phyloP scores from a whole-genome alignment of 2,113 vertebrate genomes.

The Phaetusa simplex region DNA sequence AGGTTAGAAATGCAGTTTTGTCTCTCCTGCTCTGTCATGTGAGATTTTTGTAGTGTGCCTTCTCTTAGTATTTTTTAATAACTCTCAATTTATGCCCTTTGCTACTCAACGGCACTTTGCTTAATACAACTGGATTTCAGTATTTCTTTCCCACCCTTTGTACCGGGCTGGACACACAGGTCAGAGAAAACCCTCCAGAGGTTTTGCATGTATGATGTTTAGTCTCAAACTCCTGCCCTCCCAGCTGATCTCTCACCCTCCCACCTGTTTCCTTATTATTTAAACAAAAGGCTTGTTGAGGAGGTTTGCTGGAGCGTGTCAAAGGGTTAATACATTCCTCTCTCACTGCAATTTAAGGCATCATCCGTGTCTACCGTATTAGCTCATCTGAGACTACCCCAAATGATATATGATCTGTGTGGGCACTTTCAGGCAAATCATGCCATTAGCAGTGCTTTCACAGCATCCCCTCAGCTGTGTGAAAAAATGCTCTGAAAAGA shows the following conservation, averaged over 20 bases:
- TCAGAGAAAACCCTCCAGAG: background rate
- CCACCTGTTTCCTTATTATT: background rate
- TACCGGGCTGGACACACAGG: background rate
- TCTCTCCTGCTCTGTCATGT: background rate
- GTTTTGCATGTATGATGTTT: background rate
- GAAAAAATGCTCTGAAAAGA: background rate
- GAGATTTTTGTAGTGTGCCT: background rate
- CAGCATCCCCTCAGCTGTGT: background rate
- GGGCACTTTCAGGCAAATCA: conserved; percentile 12
- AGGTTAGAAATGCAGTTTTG: background rate
- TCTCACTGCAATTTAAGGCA: background rate
- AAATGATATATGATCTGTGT: conserved; percentile 19
- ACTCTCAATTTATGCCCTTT: background rate
- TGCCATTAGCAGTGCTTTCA: background rate
- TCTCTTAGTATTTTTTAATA: background rate
- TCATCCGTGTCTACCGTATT: background rate
- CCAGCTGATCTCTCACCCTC: background rate
- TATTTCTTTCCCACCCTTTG: background rate
- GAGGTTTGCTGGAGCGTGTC: background rate
- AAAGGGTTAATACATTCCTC: background rate
- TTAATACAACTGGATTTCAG: background rate
- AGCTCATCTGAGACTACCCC: conserved; percentile 1
- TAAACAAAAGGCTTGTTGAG: background rate
- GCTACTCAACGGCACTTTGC: fast-evolving
- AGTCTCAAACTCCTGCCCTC: background rate